These are phyloP conservation scores for Myripristis jacobus DNA, from an alignment of 2,797 vertebrate species.

Conservation along the genomic window DNA sequence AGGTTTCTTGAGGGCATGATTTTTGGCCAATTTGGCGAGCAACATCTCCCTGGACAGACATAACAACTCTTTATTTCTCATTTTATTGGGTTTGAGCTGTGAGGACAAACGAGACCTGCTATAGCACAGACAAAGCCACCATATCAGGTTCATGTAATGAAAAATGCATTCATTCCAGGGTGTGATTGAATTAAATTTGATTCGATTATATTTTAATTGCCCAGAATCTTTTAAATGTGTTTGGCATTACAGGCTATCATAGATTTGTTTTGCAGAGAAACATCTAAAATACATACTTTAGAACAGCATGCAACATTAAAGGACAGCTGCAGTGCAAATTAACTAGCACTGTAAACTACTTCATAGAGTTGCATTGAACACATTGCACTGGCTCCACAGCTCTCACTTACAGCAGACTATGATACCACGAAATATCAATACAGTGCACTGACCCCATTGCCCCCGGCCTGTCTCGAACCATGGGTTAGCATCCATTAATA, in stretches of 20 bases:
- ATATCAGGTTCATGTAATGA: background rate
- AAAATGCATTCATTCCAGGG: background rate
- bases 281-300: no score
- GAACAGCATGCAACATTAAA: no score
- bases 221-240: constrained; percentile 1
- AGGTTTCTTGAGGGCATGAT: background rate
- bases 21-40: background rate
- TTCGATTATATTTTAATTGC: constrained; percentile 4
- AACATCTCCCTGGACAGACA: background rate
- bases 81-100: background rate
- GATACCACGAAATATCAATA: constrained; percentile 34
- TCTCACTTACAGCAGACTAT: constrained; percentile 8
- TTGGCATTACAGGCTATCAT: background rate
- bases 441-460: background rate
- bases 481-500: constrained; percentile 17
- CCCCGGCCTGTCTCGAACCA: background rate
- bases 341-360: no score
- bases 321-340: no score
- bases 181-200: constrained; percentile 10
- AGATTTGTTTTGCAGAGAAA: background rate
- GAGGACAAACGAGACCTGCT: background rate
- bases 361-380: constrained; percentile 4
- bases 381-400: background rate
- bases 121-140: background rate
- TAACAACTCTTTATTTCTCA: background rate